A percentile compares a stretch with the other conserved stretches of the same genome.
Conservation (phyloP, 2,797 vertebrate genomes). For the Hapalemur alaotrensis region DNA sequence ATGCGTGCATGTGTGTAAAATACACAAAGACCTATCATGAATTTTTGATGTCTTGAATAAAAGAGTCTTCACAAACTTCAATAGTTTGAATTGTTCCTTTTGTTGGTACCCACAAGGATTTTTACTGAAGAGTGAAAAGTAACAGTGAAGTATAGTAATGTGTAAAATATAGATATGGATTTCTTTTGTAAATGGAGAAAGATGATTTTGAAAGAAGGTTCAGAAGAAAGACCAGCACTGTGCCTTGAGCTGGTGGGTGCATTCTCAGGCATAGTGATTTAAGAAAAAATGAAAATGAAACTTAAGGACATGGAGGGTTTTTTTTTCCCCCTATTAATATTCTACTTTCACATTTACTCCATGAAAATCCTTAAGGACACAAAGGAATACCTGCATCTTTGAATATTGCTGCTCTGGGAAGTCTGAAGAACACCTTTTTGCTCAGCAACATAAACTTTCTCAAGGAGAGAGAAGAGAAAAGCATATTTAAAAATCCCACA, state of each 20-base stretch:
- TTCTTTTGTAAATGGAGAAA: background rate
- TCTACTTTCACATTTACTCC: background rate
- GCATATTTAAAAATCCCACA: background rate
- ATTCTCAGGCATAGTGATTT: background rate
- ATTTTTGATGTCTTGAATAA: background rate
- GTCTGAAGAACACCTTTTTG: background rate
- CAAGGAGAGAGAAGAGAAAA: background rate
- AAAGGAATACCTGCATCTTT: background rate
- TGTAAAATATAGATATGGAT: background rate
- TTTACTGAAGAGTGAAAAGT: background rate
- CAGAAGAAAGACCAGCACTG: background rate
- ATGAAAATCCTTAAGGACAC: background rate
- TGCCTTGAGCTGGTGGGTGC: background rate
- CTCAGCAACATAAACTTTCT: background rate
- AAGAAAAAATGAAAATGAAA: background rate
- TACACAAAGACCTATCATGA: background rate
- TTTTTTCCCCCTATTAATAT: background rate
- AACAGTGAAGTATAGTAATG: background rate
- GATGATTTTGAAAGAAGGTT: background rate
- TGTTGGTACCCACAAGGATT: background rate
- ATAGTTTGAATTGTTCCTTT: background rate
- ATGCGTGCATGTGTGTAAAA: background rate
- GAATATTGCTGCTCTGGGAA: background rate
- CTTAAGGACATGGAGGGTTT: background rate
- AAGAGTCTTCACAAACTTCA: background rate